Evolutionary conservation across 2,113 vertebrate genomes (phyloP).

Genomic region (Cheirogaleus medius): DNA sequence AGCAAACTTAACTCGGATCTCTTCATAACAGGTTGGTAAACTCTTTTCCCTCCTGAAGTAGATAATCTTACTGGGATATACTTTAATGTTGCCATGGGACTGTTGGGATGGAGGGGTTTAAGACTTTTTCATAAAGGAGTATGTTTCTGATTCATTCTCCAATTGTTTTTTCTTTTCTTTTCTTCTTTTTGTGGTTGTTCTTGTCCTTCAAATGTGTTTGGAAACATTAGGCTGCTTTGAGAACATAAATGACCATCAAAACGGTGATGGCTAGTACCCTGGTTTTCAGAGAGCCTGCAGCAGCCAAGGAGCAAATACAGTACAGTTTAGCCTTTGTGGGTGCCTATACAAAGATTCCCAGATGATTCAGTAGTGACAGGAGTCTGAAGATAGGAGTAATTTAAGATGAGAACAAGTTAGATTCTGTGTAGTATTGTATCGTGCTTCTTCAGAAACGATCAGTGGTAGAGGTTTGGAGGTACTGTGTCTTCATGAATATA

Average conservation of each 20-base stretch:
- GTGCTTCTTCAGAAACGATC: background rate
- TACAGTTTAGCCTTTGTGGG: background rate
- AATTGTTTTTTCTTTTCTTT: background rate
- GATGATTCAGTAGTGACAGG: background rate
- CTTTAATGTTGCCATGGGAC: background rate
- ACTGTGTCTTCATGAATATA: background rate
- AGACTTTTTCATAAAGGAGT: background rate
- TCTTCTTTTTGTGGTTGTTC: background rate
- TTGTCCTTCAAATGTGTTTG: background rate
- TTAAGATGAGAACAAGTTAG: background rate
- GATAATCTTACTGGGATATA: background rate
- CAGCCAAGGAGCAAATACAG: background rate
- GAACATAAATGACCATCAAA: background rate
- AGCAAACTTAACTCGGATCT: conserved; percentile 94
- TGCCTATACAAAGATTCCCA: background rate
- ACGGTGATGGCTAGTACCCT: background rate
- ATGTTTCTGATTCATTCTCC: background rate
- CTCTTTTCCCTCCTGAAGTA: background rate
- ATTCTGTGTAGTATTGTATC: background rate
- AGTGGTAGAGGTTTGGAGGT: background rate
- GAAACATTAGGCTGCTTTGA: background rate
- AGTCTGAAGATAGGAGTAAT: background rate
- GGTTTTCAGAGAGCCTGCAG: background rate
- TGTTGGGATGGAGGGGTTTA: background rate
- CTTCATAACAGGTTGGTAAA: conserved; percentile 92